These are phyloP conservation scores for Ctenochaetus hawaiiensis DNA, from an alignment of 2,797 vertebrate species.

Conservation along the genomic window DNA sequence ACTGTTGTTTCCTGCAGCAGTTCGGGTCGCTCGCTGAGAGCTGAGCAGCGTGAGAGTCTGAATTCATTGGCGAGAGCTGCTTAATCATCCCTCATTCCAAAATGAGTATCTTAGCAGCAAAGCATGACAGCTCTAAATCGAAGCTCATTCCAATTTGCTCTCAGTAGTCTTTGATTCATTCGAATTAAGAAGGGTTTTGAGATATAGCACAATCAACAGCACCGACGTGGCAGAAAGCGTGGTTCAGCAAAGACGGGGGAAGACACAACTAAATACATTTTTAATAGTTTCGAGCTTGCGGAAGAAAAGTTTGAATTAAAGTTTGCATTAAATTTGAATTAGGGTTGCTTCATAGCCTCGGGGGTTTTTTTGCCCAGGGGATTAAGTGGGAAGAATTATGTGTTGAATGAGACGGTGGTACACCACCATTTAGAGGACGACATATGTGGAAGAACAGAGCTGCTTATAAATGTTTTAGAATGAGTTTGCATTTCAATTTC, in stretches of 20 bases:
- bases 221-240: conserved; percentile 64
- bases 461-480: conserved; percentile 7
- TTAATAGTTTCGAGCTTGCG: conserved; percentile 57
- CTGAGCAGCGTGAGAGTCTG: conserved; percentile 46
- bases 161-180: conserved; percentile 76
- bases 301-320: conserved; percentile 66
- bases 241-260: conserved; percentile 50
- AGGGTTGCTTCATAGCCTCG: conserved; percentile 38
- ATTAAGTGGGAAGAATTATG: conserved; percentile 46
- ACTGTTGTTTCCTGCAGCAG: conserved; percentile 65
- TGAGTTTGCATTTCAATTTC: conserved; percentile 12
- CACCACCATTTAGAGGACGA: conserved; percentile 14
- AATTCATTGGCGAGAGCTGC: conserved; percentile 51
- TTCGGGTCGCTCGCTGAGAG: conserved; percentile 49
- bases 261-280: conserved; percentile 65
- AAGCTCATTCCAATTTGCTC: conserved; percentile 78
- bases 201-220: conserved; percentile 75
- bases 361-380: conserved; percentile 34
- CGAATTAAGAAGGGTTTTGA: conserved; percentile 75
- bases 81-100: conserved; percentile 79
- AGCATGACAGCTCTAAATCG: conserved; percentile 79
- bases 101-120: conserved; percentile 80
- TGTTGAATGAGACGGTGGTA: conserved; percentile 13
- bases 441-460: conserved; percentile 15
- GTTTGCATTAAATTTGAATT: conserved; percentile 67